Evolutionary conservation across 2,113 vertebrate species (phyloP).

Genomic region (Rattus rattus): DNA sequence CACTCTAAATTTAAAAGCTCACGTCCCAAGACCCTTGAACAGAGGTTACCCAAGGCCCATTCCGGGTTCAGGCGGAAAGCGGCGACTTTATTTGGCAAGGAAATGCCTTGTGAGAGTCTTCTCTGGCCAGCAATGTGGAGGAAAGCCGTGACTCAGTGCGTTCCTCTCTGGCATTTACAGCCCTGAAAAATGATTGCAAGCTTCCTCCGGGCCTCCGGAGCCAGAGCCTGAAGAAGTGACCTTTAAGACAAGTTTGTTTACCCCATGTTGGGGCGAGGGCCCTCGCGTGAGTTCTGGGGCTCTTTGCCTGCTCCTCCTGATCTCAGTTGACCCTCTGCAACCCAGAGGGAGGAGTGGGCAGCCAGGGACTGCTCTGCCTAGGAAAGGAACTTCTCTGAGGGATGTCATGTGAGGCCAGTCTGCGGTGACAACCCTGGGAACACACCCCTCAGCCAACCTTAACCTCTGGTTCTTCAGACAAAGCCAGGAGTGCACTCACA

Average conservation of each 20-base stretch:
- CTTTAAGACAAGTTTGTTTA: conserved; percentile 81
- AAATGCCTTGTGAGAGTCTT: conserved; percentile 85
- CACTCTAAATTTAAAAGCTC: conserved; percentile 56
- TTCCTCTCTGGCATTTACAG: conserved; percentile 84
- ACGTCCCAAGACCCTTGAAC: conserved; percentile 76
- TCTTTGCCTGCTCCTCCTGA: background rate
- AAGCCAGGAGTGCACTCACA: background rate
- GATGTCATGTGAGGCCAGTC: background rate
- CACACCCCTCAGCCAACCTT: background rate
- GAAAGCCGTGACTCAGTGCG: conserved; percentile 84
- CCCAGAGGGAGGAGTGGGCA: background rate
- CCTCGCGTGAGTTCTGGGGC: background rate
- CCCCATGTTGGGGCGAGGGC: background rate
- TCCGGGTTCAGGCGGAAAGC: conserved; percentile 86
- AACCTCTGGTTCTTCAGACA: background rate
- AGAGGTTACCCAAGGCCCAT: conserved; percentile 80
- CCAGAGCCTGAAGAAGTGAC: conserved; percentile 83
- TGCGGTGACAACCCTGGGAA: background rate
- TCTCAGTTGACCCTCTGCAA: background rate
- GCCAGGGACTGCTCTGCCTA: background rate
- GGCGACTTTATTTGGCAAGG: conserved; percentile 88
- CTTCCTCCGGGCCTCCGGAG: conserved; percentile 84
- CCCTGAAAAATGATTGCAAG: conserved; percentile 88
- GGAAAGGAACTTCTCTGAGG: background rate
- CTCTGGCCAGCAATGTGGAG: conserved; percentile 83